Conservation (phyloP, 2,113 vertebrate genomes). For the Tinamus guttatus region DNA sequence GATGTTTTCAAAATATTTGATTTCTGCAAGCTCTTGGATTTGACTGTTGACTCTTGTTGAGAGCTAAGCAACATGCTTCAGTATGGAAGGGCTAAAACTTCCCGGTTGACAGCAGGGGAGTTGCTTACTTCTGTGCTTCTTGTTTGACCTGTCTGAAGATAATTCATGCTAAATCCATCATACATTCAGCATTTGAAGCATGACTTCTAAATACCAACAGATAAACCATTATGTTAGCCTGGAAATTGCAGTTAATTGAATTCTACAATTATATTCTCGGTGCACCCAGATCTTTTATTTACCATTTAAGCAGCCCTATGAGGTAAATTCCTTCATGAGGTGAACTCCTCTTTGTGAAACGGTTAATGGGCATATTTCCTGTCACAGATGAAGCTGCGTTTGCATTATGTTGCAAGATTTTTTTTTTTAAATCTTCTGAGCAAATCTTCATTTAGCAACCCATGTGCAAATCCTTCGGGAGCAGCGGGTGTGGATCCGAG, state of each 20-base stretch:
- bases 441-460: background rate
- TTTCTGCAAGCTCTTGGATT: conserved; percentile 27
- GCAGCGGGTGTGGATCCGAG: rapidly evolving
- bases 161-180: background rate
- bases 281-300: background rate
- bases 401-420: background rate
- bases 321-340: background rate
- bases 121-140: background rate
- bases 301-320: background rate
- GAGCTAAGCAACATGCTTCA: background rate
- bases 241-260: background rate
- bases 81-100: background rate
- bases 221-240: background rate
- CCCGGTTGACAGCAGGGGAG: background rate
- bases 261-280: background rate
- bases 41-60: background rate
- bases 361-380: background rate
- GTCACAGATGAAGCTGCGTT: background rate
- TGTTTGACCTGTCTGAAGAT: background rate
- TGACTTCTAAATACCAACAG: background rate
- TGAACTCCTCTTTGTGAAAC: conserved; percentile 5
- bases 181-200: background rate
- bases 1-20: conserved; percentile 27
- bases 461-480: background rate
- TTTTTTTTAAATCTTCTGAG: background rate